Evolutionary conservation across 2,113 vertebrate genomes (phyloP).

Genomic region (Halcyon senegalensis): DNA sequence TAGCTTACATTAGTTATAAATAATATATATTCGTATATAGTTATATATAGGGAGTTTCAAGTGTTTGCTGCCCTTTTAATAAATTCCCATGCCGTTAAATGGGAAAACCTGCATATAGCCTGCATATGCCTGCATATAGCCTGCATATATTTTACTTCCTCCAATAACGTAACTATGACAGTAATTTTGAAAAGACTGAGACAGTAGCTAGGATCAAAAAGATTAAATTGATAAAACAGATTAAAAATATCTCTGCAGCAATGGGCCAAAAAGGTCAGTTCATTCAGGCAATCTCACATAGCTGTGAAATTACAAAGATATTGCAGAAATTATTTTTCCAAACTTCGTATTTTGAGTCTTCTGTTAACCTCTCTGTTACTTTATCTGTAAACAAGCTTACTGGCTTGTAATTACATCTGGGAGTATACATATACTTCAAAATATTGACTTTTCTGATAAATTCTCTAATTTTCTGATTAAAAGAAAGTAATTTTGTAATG

Average conservation of each 20-base stretch:
- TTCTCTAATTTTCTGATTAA: neutral
- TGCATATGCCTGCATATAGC: neutral
- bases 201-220: neutral
- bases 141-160: neutral
- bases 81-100: neutral
- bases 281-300: neutral
- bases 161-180: neutral
- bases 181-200: neutral
- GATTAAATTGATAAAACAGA: neutral
- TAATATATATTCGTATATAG: neutral
- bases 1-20: neutral
- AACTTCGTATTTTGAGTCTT: neutral
- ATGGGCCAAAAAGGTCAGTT: neutral
- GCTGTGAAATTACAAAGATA: neutral
- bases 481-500: neutral
- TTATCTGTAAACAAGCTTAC: neutral
- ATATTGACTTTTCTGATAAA: neutral
- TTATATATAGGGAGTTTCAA: neutral
- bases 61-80: neutral
- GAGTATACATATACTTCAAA: neutral
- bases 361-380: neutral
- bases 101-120: neutral
- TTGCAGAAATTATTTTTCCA: neutral
- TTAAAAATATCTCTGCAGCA: neutral
- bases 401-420: neutral